phyloP scores from a whole-genome alignment of 2,888 invertebrate genomes.

The Drepana falcataria region DNA sequence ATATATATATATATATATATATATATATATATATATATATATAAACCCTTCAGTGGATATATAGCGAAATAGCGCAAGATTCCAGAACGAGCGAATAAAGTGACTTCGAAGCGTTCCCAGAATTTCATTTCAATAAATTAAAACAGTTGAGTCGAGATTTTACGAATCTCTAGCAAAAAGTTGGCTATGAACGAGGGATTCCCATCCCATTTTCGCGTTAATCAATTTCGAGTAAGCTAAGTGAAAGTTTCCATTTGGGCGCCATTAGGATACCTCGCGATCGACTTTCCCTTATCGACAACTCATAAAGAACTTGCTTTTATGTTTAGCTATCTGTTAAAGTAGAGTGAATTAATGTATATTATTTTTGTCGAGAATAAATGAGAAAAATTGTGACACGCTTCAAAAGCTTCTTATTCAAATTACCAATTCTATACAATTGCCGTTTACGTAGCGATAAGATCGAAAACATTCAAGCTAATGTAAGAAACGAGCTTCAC shows the following conservation, averaged over 20 bases:
- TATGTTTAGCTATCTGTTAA: conserved; percentile 13
- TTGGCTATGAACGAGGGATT: conserved; percentile 21
- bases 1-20: too few relatives aligned
- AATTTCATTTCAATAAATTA: conserved; percentile 8
- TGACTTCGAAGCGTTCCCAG: background rate
- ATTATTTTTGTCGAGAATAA: conserved; percentile 8
- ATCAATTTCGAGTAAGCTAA: conserved; percentile 55
- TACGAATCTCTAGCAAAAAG: conserved; percentile 13
- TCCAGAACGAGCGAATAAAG: background rate
- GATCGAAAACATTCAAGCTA: conserved; percentile 2
- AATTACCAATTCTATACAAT: background rate
- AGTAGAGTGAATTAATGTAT: background rate
- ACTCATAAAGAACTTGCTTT: conserved; percentile 25
- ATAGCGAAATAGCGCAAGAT: background rate
- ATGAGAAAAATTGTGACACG: background rate
- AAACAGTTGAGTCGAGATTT: conserved; percentile 6
- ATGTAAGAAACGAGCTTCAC: conserved; percentile 2
- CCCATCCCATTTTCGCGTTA: conserved; percentile 42
- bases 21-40: too few relatives aligned
- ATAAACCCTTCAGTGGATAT: too few relatives aligned
- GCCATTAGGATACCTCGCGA: conserved; percentile 39
- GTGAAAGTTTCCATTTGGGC: conserved; percentile 56
- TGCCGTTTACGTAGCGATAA: conserved; percentile 5
- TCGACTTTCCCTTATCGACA: conserved; percentile 21
- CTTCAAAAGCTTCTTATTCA: background rate